phyloP scores from a whole-genome alignment of 2,888 invertebrate genomes.

The Masnerella sp. region DNA sequence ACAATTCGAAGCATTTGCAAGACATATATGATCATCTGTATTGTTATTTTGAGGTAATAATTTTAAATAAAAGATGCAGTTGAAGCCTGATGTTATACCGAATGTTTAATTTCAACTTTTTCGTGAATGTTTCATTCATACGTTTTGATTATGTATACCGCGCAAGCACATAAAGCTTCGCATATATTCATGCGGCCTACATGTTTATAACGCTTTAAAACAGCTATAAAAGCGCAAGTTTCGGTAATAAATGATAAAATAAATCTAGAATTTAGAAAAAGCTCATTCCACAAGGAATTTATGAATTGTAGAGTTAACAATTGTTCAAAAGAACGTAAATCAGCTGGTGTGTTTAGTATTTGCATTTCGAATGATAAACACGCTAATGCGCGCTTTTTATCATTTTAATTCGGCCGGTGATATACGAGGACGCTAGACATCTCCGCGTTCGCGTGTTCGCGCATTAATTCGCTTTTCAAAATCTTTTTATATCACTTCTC shows the following conservation, averaged over 20 bases:
- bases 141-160: conserved; percentile 49
- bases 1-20: too few relatives aligned
- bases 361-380: conserved; percentile 13
- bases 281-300: conserved; percentile 21
- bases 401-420: conserved; percentile 6
- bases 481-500: too few relatives aligned
- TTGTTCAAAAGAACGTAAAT: conserved; percentile 30
- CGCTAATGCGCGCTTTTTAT: conserved; percentile 10
- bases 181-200: conserved; percentile 27
- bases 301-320: conserved; percentile 20
- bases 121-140: conserved; percentile 52
- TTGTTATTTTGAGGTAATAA: conserved; percentile 33
- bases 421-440: not conserved
- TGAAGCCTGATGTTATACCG: conserved; percentile 25
- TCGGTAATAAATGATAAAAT: conserved; percentile 45
- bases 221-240: conserved; percentile 36
- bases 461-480: too few relatives aligned
- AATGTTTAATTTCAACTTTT: conserved; percentile 50
- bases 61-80: conserved; percentile 43
- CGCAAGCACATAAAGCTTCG: conserved; percentile 33
- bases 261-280: conserved; percentile 34
- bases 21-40: too few relatives aligned
- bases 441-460: too few relatives aligned
- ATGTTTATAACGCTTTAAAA: conserved; percentile 47
- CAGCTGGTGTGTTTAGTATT: conserved; percentile 13